Base-by-base conservation (phyloP, 2,797 vertebrate genomes). In the Dendrocincla fuliginosa region DNA sequence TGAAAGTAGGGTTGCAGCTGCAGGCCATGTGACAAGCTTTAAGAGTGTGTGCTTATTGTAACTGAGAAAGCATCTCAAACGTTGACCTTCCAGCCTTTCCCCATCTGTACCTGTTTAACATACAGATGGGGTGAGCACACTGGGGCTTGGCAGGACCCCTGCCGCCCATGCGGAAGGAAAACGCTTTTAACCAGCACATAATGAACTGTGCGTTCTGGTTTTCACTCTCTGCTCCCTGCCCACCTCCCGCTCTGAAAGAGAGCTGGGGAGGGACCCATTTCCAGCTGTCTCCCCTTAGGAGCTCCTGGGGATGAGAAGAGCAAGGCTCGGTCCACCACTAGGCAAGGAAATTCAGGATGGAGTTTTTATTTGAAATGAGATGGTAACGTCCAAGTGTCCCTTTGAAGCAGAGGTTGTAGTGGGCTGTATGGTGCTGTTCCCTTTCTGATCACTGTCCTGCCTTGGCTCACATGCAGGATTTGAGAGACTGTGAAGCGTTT, bases 21-120 rank as follows among this genome's bases (percentile, higher is more conserved):
- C 84, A 74, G 52, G 42, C 85, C 70, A 75, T 76, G 78, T 84
- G 93, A 77, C 59, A 33, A n/a, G 78, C 88, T 87, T 57, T 63
- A 63, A 42, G 67, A 83, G 68, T 11, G 2, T 91, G 78, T 80
- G 60, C 59, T 88, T 59, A 49, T 39, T 90, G 79, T 88, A 70
- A 56, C 81, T 1, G 1, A 83, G 56, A 60, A 81, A 73, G 55
- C 84, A 84, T 91, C 96, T 86, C 87, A 46, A 49, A 63, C 13
- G 1, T n/a, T 95, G 89, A 76, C 86, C 91, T 93, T 27, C 18
- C 80, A 89, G 87, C 92, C 82, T 90, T 74, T 95, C 41, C 79
- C 90, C 95, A 88, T 94, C 93, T 94, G 87, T 89, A 86, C 84
- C 84, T 95, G 84, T 61, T 96, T 84, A 83, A 59, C 49, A 65